Evolutionary conservation across 2,797 vertebrate species (phyloP), one percentile per base, ranked within the genome.

Genomic region (Semotilus atromaculatus): DNA sequence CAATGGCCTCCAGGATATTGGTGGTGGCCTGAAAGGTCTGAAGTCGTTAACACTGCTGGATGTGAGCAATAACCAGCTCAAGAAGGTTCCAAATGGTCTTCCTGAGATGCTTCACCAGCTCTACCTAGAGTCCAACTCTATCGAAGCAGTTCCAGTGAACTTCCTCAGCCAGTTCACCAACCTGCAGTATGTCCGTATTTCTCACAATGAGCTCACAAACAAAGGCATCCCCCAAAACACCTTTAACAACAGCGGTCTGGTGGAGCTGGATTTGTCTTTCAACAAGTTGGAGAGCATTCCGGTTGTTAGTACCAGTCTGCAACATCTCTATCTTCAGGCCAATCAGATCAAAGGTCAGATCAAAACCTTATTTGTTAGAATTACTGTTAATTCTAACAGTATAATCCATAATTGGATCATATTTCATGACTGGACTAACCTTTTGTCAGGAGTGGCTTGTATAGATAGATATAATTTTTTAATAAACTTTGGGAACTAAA

Each of bases 241-340:
- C 58, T 99, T 99, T 89, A 99, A 99, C 38, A 94, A 97, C 91
- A 97, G 94, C 34, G 97, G 96, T 83, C 92, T 99, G 89, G 95
- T 99, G 2, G 98, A 99, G 92, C 95, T 99, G 23, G 98, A 99
- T 88, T 95, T 99, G 40, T 99, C 97, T 86, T 98, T 95, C 93
- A 99, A 99, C 93, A 96, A 96, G 88, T 95, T 99, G 82, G 97
- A 98, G 95, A 96, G 96, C 89, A 99, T 99, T 86, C 98, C 98
- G 1, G 90, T 92, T 0, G 97, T 99, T 91, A 98, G 90, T 92
- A 94, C 95, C 91, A 96, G 95, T 34, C 95, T 99, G 1, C 95
- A 98, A 91, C 96, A 99, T 91, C 96, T 99, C 80, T 99, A 99
- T 88, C 95, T 99, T 81, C 98, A 99, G 87, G 97, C 97, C 62